A percentile compares a stretch with the other conserved stretches of the same genome.
These are phyloP conservation scores for Zaprionus vittiger DNA, from an alignment of 1,140 invertebrate species.

Conservation along the genomic window DNA sequence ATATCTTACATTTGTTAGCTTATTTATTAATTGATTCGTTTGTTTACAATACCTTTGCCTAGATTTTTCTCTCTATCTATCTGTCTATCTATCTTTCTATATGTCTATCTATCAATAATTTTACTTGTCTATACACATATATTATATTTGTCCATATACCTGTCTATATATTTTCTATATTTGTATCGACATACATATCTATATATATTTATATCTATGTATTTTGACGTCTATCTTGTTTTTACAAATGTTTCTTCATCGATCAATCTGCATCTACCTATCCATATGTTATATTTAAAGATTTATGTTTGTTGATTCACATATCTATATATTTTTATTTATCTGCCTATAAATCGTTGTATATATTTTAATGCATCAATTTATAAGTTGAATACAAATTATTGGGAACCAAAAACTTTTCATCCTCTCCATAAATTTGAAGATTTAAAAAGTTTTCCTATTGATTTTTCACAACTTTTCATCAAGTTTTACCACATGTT, in stretches of 20 bases:
- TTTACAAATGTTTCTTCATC: not conserved
- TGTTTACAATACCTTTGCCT: too few relatives aligned
- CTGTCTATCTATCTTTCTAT: not conserved
- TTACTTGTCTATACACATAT: not conserved
- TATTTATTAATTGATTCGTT: too few relatives aligned
- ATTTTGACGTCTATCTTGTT: too few relatives aligned
- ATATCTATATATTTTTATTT: not conserved
- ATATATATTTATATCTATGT: not conserved
- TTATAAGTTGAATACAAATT: not conserved
- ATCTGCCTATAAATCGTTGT: not conserved
- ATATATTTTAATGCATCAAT: not conserved
- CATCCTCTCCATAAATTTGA: not conserved
- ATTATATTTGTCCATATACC: too few relatives aligned
- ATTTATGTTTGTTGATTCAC: too few relatives aligned
- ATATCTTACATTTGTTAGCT: too few relatives aligned
- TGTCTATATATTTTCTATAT: too few relatives aligned
- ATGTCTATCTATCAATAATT: not conserved
- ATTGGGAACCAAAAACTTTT: not conserved
- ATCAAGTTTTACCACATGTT: not conserved
- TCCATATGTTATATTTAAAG: too few relatives aligned
- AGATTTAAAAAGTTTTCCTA: slow-evolving; percentile 4
- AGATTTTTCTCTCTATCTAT: too few relatives aligned
- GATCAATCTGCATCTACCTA: too few relatives aligned
- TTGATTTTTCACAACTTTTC: slow-evolving; percentile 7
- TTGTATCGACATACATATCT: too few relatives aligned